Evolutionary conservation across 2,888 invertebrate species (phyloP), one percentile per base, ranked within the genome.

Genomic region (Acanthococcus lagerstroemiae): DNA sequence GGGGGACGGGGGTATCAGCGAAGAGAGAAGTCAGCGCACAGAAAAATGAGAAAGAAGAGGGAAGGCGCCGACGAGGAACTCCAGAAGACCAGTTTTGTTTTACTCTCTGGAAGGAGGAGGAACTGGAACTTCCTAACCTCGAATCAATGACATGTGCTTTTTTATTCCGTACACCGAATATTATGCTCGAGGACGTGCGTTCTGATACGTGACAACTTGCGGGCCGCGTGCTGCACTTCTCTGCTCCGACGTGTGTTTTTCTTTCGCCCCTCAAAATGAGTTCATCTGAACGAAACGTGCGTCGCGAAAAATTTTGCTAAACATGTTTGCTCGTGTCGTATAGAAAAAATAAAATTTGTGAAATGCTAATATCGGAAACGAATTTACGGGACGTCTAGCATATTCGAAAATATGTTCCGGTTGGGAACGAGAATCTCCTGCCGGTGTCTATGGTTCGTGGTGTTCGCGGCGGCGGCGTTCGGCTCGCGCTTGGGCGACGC

Each of bases 111-210:
- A n/a, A n/a, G 26, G 6, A 12, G 17, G 17, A 21, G 9, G 17
- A 3, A 21, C n/a, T 19, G 37, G 37, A 37, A 45, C 4, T 17
- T 17, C 46, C 15, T 45, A 45, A 45, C 46, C 46, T 45, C 46
- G 46, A 45, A 45, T 52, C 19, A 52, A 12, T 15, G 4, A 22
- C 52, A 52, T 61, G 50, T 61, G 48, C 50, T 50, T 58, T 48
- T 50, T 52, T 50, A 63, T 63, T 63, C 63, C 17, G 63, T 60
- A 26, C 26, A 19, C 60, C n/a, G 26, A 46, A 26, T 48, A 60
- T 26, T 48, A 63, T 22, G 44, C 27, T 63, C 30, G 54, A 9
- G 54, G 63, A 63, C 54, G 63, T 63, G 63, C 63, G 63, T 52
- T 63, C 30, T 63, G 54, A 37, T 63, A 63, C 63, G 63, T 63